Percentiles rank a stretch among this genome's conserved stretches.
phyloP scores from a whole-genome alignment of 2,888 invertebrate species.

The Tenthredo mesomela region DNA sequence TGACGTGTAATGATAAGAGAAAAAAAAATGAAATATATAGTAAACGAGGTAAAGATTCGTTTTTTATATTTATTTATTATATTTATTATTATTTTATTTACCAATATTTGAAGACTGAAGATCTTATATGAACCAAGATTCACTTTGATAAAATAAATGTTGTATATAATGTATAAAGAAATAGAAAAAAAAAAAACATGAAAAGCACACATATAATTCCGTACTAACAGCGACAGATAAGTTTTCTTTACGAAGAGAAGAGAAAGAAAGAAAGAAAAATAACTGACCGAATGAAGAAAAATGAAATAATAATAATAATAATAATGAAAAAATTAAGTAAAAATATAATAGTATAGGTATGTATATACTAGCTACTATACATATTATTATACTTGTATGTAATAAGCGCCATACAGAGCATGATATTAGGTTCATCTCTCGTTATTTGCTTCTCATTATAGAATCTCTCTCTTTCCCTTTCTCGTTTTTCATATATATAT shows the following conservation, averaged over 20 bases:
- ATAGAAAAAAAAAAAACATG: too few species aligned
- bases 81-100: background rate
- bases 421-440: slow-evolving; percentile 39
- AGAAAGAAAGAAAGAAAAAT: background rate
- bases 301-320: background rate
- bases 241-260: background rate
- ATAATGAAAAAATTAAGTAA: too few species aligned
- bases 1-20: background rate
- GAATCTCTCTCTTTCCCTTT: background rate
- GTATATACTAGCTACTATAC: background rate
- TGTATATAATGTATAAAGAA: too few species aligned
- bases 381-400: background rate
- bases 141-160: background rate
- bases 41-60: background rate
- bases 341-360: too few species aligned
- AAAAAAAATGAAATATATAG: too few species aligned
- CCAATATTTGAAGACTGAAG: background rate
- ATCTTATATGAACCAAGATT: background rate
- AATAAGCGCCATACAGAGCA: slow-evolving; percentile 44
- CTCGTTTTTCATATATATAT: background rate
- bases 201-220: too few species aligned
- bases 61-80: background rate
- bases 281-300: too few species aligned
- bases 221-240: too few species aligned
- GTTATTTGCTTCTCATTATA: slow-evolving; percentile 41